Evolutionary conservation across 2,113 vertebrate genomes (phyloP).

Genomic region (Athene noctua): DNA sequence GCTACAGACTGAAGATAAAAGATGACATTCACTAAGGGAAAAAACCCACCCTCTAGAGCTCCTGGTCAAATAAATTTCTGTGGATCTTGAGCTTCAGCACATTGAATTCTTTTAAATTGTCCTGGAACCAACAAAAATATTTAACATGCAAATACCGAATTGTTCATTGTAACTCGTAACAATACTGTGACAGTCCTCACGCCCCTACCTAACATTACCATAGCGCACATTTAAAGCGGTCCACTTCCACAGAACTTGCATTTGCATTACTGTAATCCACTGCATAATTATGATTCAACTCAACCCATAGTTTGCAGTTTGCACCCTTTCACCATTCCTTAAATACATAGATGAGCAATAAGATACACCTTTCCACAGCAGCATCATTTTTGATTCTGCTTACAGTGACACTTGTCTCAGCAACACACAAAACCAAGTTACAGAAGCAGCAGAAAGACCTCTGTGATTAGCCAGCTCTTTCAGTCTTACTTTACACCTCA

Average conservation of each 20-base stretch:
- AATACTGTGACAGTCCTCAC: background rate
- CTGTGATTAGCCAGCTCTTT: background rate
- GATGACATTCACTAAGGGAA: background rate
- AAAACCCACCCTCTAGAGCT: background rate
- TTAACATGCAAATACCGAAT: background rate
- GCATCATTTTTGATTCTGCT: background rate
- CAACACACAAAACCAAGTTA: background rate
- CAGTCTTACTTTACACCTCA: background rate
- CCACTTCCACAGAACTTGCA: background rate
- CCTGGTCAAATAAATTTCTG: background rate
- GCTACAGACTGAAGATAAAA: constrained; percentile 16
- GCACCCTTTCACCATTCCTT: background rate
- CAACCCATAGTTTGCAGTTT: background rate
- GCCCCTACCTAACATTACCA: background rate
- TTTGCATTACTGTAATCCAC: background rate
- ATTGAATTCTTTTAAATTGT: constrained; percentile 32
- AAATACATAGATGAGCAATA: background rate
- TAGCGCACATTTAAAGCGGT: background rate
- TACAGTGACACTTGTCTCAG: background rate
- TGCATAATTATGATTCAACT: background rate
- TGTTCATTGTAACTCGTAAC: background rate
- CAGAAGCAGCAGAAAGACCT: background rate
- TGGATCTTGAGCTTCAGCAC: background rate
- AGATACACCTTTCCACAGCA: background rate
- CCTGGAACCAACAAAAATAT: background rate